These are phyloP conservation scores for Drosophila aldrichi DNA, from an alignment of 2,888 invertebrate genomes.

Conservation along the genomic window DNA sequence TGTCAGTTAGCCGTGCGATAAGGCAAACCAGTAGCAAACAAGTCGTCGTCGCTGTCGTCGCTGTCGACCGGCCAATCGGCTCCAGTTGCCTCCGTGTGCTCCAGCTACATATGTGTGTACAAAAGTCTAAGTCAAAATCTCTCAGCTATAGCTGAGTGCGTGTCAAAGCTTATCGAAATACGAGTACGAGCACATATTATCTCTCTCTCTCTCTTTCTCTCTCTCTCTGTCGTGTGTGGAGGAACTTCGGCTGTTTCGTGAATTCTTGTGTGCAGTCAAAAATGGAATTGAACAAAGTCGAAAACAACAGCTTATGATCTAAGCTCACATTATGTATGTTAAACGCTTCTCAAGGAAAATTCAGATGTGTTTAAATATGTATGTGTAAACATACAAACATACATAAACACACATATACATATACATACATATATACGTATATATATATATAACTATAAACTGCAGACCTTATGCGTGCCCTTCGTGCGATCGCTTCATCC, in stretches of 20 bases:
- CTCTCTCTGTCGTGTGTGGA: not conserved
- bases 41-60: constrained; percentile 20
- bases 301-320: constrained; percentile 25
- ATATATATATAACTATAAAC: constrained; percentile 45
- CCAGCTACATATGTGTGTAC: constrained; percentile 1
- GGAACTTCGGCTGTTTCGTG: constrained; percentile 29
- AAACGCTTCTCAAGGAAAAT: constrained; percentile 67
- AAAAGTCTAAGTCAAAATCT: constrained; percentile 13
- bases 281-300: constrained; percentile 9
- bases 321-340: constrained; percentile 54
- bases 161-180: constrained; percentile 44
- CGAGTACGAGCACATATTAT: not conserved
- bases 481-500: constrained; percentile 42
- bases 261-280: constrained; percentile 47
- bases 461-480: constrained; percentile 76
- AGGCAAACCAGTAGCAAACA: constrained; percentile 74
- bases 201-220: too few species aligned
- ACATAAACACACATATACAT: not conserved
- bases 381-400: not conserved
- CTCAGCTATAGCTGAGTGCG: constrained; percentile 24
- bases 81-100: constrained; percentile 16
- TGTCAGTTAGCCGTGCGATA: constrained; percentile 66
- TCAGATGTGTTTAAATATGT: not conserved
- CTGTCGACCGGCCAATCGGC: constrained; percentile 21
- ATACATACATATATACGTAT: not conserved